These are phyloP conservation scores for Micrasema longulum DNA, from an alignment of 1,140 invertebrate genomes.

Conservation along the genomic window DNA sequence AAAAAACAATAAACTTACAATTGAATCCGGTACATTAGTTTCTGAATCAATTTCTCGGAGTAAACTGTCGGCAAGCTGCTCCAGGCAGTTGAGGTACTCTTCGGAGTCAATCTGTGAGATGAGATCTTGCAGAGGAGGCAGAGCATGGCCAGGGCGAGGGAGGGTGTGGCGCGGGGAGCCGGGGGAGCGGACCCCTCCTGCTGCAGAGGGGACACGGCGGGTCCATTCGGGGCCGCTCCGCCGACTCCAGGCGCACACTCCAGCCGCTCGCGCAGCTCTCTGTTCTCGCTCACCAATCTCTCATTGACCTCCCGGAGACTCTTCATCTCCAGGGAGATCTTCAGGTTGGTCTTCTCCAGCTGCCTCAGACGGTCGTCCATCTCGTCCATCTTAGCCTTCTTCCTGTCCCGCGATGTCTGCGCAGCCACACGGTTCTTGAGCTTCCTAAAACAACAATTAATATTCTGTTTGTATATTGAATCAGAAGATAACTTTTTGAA, in stretches of 20 bases:
- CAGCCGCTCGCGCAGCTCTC: slow-evolving; percentile 69
- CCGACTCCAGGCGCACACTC: slow-evolving; percentile 61
- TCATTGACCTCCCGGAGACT: slow-evolving; percentile 76
- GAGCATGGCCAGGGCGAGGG: slow-evolving; percentile 72
- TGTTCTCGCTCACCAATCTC: slow-evolving; percentile 73
- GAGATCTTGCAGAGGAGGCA: slow-evolving; percentile 85
- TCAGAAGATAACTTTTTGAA: too few species aligned
- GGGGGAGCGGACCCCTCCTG: slow-evolving; percentile 77
- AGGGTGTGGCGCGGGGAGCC: slow-evolving; percentile 63
- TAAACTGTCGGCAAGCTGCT: slow-evolving; percentile 83
- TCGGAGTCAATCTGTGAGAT: slow-evolving; percentile 76
- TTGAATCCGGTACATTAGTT: slow-evolving; percentile 75
- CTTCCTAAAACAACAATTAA: slow-evolving; percentile 76
- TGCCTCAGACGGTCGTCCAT: slow-evolving; percentile 80
- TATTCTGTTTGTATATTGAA: too few species aligned
- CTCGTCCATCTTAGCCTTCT: slow-evolving; percentile 92
- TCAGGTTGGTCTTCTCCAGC: slow-evolving; percentile 74
- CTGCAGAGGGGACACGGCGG: slow-evolving; percentile 87
- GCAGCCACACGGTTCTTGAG: slow-evolving; percentile 97
- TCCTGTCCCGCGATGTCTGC: slow-evolving; percentile 97
- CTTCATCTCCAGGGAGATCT: slow-evolving; percentile 74
- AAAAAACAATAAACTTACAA: slow-evolving; percentile 64
- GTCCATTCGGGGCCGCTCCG: slow-evolving; percentile 73
- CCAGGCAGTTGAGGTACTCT: slow-evolving; percentile 76
- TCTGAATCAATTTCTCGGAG: slow-evolving; percentile 83